Conservation (phyloP, 2,888 invertebrate species). For the Phortica magna region DNA sequence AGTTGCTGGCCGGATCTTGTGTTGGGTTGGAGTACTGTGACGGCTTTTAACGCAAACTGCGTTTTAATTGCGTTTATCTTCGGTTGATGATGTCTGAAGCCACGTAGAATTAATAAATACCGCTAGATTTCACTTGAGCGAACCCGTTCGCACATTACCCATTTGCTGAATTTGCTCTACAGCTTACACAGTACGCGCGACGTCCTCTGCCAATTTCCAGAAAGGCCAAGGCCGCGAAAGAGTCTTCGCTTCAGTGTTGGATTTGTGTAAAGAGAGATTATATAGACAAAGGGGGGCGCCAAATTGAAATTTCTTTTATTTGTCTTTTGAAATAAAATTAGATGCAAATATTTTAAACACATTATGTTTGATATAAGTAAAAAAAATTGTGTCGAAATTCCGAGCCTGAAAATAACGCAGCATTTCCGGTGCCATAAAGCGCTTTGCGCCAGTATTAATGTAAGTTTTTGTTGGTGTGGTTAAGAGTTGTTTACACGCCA, state of each 20-base stretch:
- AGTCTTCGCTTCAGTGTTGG: too few species aligned
- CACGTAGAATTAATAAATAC: conserved; percentile 51
- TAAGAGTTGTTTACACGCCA: neutral
- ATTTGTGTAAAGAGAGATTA: too few species aligned
- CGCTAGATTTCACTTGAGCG: conserved; percentile 30
- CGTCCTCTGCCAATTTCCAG: neutral
- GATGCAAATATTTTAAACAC: too few species aligned
- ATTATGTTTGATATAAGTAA: neutral
- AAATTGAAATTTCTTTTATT: too few species aligned
- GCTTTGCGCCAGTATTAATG: neutral
- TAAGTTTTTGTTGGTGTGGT: neutral
- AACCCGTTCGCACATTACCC: neutral
- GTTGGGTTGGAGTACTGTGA: conserved; percentile 8
- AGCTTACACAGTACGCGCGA: neutral
- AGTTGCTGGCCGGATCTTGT: neutral
- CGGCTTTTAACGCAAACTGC: conserved; percentile 51
- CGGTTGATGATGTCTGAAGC: conserved; percentile 60
- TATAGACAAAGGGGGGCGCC: too few species aligned
- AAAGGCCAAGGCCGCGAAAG: neutral
- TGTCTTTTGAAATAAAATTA: too few species aligned
- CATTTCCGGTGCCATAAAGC: neutral
- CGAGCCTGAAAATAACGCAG: neutral
- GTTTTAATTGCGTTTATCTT: conserved; percentile 68
- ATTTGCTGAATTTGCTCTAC: neutral
- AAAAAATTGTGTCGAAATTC: neutral